Percentiles rank a stretch among this genome's conserved stretches.
Conservation (phyloP, 35 echinoderm and acorn worm genomes). For the Heliocidaris tuberculata region DNA sequence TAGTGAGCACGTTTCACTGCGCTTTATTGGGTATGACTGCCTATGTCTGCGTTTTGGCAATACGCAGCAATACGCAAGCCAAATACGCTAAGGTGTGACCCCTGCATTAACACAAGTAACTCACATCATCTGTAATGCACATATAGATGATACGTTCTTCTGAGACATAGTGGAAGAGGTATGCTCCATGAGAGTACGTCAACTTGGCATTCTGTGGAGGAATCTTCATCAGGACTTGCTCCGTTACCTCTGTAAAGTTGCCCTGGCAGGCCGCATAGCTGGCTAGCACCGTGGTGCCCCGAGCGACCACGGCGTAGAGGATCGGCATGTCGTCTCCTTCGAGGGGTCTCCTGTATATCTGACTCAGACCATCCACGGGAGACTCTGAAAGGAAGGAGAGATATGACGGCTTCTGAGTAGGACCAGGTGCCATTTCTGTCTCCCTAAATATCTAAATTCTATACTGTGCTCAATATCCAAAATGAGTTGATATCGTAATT, state of each 20-base stretch:
- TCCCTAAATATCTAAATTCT: background rate
- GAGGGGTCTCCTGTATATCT: background rate
- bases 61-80: no score
- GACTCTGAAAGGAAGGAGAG: background rate
- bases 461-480: background rate
- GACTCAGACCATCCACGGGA: background rate
- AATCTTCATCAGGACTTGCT: constrained; percentile 92
- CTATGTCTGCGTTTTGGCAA: no score
- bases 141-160: constrained; percentile 91
- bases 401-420: background rate
- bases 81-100: no score
- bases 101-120: background rate
- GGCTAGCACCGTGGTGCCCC: constrained; percentile 85
- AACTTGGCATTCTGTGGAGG: constrained; percentile 93
- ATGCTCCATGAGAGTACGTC: constrained; percentile 93
- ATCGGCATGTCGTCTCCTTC: constrained; percentile 75
- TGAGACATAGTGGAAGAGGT: constrained; percentile 94
- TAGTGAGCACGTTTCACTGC: no score
- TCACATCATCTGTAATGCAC: constrained; percentile 99
- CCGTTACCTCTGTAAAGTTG: constrained; percentile 89
- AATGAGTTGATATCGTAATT: background rate
- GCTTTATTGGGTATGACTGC: no score
- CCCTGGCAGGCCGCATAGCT: constrained; percentile 83
- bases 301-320: constrained; percentile 73
- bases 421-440: background rate